Evolutionary conservation across 2,113 vertebrate species (phyloP), one percentile per base, ranked within the genome.

Genomic region (Hepsetus odoe): DNA sequence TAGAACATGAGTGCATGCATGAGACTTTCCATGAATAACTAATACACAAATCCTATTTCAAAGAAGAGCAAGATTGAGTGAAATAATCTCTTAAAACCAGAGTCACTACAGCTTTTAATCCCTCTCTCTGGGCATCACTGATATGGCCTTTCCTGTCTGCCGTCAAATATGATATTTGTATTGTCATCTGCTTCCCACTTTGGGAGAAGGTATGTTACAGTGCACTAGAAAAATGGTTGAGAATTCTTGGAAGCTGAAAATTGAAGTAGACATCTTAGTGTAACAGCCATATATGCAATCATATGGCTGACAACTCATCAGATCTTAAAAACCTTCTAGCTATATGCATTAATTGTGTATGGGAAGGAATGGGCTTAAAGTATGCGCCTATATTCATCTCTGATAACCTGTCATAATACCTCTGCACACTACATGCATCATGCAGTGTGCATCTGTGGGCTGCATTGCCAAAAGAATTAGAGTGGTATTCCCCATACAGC

Each of bases 311-410:
- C 77, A 77, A 88, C 76, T 51, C 53, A 49, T 24, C 42, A 67
- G 78, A 83, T 84, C 74, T 88, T 88, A 86, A 89, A 86, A 88
- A 85, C 88, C 73, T 85, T 80, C 70, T 74, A 73, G 38, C 77
- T 82, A 55, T 74, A 80, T 76, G 73, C 82, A 82, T 87, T 81
- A 87, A 86, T 83, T 85, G 83, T 89, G 83, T 82, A 85, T 83
- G 80, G 64, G 80, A 68, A 46, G 79, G 74, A 28, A 72, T 70
- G n/a, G 44, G 80, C 76, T 82, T 77, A 14, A 68, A 77, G 75
- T 51, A 79, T 74, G 76, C 51, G 16, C 70, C 67, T 70, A 72
- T 35, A 82, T 75, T 88, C 69, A 79, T 77, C 77, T 68, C 77
- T 32, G 42, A 84, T 22, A 28, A 79, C 72, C 80, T 84, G 74